phyloP scores from a whole-genome alignment of 2,797 vertebrate species.

The Myotis vivesi region DNA sequence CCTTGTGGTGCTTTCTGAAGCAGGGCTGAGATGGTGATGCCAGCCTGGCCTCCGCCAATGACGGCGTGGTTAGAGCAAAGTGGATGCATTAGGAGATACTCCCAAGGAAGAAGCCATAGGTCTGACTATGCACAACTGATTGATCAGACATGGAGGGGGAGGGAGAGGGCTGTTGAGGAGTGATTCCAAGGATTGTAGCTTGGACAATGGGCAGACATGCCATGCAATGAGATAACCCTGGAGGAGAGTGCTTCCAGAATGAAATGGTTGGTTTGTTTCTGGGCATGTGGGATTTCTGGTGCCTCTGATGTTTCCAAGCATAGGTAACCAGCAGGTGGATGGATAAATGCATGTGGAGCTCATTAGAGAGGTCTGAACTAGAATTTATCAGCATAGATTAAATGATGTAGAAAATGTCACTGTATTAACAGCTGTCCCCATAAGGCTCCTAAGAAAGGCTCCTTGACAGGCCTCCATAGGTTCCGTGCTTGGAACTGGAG shows the following conservation, averaged over 20 bases:
- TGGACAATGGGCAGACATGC: not conserved
- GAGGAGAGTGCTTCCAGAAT: not conserved
- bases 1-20: not conserved
- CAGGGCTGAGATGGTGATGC: rapidly evolving
- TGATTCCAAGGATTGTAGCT: not conserved
- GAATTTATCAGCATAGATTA: constrained; percentile 37
- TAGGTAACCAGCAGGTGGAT: constrained; percentile 6
- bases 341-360: not conserved
- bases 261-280: not conserved
- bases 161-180: rapidly evolving
- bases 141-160: not conserved
- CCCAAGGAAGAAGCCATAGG: not conserved
- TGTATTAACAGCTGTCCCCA: constrained; percentile 55
- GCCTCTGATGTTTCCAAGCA: constrained; percentile 1
- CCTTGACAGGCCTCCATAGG: not conserved
- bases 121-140: rapidly evolving
- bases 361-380: not conserved
- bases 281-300: not conserved
- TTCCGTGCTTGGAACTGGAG: not conserved
- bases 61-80: rapidly evolving
- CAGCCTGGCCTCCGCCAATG: rapidly evolving
- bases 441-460: constrained; percentile 1
- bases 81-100: rapidly evolving
- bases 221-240: not conserved
- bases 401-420: constrained; percentile 68